phyloP scores from a whole-genome alignment of 1,140 invertebrate genomes.

The Linepithema humile region DNA sequence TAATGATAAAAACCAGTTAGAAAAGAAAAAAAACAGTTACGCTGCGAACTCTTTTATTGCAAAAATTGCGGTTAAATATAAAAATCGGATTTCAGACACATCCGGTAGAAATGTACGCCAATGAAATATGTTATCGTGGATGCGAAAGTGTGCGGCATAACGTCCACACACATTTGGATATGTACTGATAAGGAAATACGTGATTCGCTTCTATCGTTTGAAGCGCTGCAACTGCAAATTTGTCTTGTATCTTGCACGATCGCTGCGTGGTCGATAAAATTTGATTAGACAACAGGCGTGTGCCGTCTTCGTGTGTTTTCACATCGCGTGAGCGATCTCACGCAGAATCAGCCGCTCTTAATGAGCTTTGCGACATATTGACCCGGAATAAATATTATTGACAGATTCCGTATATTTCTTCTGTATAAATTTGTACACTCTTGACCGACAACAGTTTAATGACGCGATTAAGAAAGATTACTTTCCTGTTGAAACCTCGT shows the following conservation, averaged over 20 bases:
- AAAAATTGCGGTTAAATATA: too few species aligned
- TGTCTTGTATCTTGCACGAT: conserved; percentile 19
- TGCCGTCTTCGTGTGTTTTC: neutral
- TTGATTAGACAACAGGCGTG: neutral
- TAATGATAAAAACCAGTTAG: too few species aligned
- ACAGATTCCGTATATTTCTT: too few species aligned
- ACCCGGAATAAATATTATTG: neutral
- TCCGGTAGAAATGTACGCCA: neutral
- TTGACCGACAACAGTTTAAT: neutral
- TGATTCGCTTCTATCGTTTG: neutral
- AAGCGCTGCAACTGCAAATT: neutral
- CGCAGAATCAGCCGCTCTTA: neutral
- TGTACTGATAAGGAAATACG: conserved; percentile 33
- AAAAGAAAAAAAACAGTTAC: too few species aligned
- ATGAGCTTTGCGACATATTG: neutral
- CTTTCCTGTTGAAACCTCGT: neutral
- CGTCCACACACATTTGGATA: neutral
- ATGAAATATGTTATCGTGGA: neutral
- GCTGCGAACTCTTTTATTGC: too few species aligned
- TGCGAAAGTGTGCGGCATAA: neutral
- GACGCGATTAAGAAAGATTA: neutral
- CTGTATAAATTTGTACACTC: neutral
- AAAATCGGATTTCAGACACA: neutral
- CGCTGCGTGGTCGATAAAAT: neutral
- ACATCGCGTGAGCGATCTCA: conserved; percentile 10